These are phyloP conservation scores for Hirtodrosophila cameraria DNA, from an alignment of 2,888 invertebrate species.

Conservation along the genomic window DNA sequence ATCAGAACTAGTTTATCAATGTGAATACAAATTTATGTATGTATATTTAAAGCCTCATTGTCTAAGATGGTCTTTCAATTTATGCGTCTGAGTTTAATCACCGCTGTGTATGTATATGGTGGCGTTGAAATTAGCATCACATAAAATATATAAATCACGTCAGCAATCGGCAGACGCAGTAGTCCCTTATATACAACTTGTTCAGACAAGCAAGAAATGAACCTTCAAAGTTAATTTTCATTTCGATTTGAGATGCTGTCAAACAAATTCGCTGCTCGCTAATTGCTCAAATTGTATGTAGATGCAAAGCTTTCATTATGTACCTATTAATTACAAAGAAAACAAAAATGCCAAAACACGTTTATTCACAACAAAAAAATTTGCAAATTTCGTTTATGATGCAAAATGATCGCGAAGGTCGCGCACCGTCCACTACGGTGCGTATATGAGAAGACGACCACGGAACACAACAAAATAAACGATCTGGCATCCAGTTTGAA, in stretches of 20 bases:
- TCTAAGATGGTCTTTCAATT: too few relatives aligned
- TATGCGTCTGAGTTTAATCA: background rate
- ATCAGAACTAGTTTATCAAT: conserved; percentile 9
- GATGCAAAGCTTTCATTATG: conserved; percentile 74
- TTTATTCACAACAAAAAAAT: conserved; percentile 35
- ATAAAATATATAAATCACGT: background rate
- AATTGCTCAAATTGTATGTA: conserved; percentile 62
- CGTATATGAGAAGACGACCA: conserved; percentile 38
- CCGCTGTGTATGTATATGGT: too few relatives aligned
- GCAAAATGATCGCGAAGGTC: conserved; percentile 65
- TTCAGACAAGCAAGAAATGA: conserved; percentile 39
- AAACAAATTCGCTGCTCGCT: conserved; percentile 44
- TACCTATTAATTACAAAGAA: conserved; percentile 68
- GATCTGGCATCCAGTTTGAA: conserved; percentile 37
- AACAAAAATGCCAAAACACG: conserved; percentile 59
- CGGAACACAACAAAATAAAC: conserved; percentile 35
- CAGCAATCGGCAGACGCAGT: background rate
- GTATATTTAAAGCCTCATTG: background rate
- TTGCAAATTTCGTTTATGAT: conserved; percentile 66
- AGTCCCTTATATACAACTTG: background rate
- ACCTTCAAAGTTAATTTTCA: conserved; percentile 82
- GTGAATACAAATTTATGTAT: background rate
- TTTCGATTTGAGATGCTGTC: conserved; percentile 56
- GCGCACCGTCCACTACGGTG: conserved; percentile 29
- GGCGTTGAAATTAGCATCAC: conserved; percentile 2